These are phyloP conservation scores for Daphoenositta chrysoptera DNA, from an alignment of 2,113 vertebrate genomes.

Conservation along the genomic window DNA sequence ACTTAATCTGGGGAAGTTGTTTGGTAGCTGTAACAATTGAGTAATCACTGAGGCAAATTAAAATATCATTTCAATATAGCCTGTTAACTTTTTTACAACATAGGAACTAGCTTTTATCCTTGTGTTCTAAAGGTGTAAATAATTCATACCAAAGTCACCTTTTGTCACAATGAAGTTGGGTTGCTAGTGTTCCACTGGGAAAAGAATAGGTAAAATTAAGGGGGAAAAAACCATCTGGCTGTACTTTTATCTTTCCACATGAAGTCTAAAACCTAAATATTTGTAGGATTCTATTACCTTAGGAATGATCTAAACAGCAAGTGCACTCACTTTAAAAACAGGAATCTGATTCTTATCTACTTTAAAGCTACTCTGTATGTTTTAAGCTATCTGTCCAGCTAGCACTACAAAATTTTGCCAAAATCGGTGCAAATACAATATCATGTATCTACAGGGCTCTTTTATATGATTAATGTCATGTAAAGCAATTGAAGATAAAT, in stretches of 20 bases:
- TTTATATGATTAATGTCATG: neutral
- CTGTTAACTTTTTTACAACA: neutral
- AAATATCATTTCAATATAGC: neutral
- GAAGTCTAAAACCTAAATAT: neutral
- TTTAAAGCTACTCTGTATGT: neutral
- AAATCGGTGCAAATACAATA: neutral
- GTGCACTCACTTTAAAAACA: neutral
- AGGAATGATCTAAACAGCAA: neutral
- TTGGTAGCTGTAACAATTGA: neutral
- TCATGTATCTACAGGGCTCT: neutral
- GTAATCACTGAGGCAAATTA: neutral
- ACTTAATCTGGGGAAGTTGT: neutral
- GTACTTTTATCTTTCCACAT: neutral
- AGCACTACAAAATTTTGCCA: neutral
- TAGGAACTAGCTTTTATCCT: neutral
- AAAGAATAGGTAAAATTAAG: neutral
- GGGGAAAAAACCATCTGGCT: neutral
- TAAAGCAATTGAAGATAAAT: neutral
- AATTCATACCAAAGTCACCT: neutral
- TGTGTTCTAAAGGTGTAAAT: neutral
- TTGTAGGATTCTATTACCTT: neutral
- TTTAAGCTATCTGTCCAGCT: neutral
- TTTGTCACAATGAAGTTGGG: neutral
- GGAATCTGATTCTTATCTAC: neutral
- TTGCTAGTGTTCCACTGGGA: neutral